These are phyloP conservation scores for Ephestia elutella DNA, from an alignment of 1,140 invertebrate species.

Conservation along the genomic window DNA sequence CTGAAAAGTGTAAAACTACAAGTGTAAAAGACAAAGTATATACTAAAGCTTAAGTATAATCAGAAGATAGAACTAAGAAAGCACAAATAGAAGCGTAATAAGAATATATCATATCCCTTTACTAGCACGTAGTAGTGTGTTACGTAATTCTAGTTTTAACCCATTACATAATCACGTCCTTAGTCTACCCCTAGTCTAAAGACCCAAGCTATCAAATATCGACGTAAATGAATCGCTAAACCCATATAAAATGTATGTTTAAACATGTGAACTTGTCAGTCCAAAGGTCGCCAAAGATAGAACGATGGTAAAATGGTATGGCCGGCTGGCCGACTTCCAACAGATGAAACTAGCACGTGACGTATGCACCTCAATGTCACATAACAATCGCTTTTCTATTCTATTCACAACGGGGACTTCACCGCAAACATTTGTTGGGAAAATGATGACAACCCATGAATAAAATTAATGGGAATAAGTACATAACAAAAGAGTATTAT, in stretches of 20 bases:
- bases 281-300: conserved; percentile 10
- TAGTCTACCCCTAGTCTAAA: not conserved
- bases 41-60: conserved; percentile 6
- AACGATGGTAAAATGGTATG: conserved; percentile 9
- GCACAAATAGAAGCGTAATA: conserved; percentile 44
- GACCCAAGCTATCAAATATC: not conserved
- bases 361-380: conserved; percentile 19
- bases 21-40: conserved; percentile 13
- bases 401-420: not conserved
- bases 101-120: conserved; percentile 64
- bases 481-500: conserved; percentile 6
- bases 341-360: conserved; percentile 14
- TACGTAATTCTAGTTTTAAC: not conserved
- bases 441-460: not conserved
- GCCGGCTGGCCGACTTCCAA: conserved; percentile 26
- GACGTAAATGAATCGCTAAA: not conserved
- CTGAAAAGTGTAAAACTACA: conserved; percentile 11
- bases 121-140: conserved; percentile 36
- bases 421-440: not conserved
- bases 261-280: not conserved
- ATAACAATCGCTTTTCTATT: conserved; percentile 8
- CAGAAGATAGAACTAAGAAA: conserved; percentile 20
- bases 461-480: not conserved
- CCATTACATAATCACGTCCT: not conserved
- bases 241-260: not conserved